Evolutionary conservation across 2,888 invertebrate species (phyloP), one percentile per base, ranked within the genome.

Genomic region (Tortricodes alternella): DNA sequence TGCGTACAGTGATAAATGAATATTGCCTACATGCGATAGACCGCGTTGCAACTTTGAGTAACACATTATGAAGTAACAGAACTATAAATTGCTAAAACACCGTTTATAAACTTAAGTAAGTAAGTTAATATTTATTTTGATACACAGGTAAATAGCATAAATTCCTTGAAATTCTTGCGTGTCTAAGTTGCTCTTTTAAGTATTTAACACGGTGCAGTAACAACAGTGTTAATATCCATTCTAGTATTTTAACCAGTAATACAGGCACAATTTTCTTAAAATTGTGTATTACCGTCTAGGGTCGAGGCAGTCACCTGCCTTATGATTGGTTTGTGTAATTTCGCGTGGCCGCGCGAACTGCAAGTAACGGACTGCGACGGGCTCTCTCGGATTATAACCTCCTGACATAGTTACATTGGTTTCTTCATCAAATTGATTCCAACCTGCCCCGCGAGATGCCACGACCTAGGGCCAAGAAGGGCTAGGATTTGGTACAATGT

Each of bases 291-390:
- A 55, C 49, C 35, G 39, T 24, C 49, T 27, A 56, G 56, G 56
- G 41, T 34, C 50, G 38, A 18, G 37, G 49, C 34, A 49, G 37
- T 37, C 57, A 41, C 34, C 51, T 43, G 38, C 67, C 70, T 73
- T 63, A 75, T 81, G 81, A 85, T 85, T 80, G 83, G 80, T 78
- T 82, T 78, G 79, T 79, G 78, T 80, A 80, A 85, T 84, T 85
- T 82, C 83, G 82, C 76, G 75, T 74, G 73, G 63, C 77, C 72
- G 80, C 80, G 80, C 78, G 83, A 84, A 83, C 82, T 65, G 68
- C 74, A 74, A 64, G 68, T 86, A 86, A 87, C 85, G 85, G 86
- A 73, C 62, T 63, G 60, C 51, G 61, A 66, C 65, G 64, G 62
- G 63, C 64, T 74, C 76, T 78, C 78, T 79, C 73, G 76, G 74